Conservation (phyloP, 2,113 vertebrate genomes). For the Pardalotus punctatus region DNA sequence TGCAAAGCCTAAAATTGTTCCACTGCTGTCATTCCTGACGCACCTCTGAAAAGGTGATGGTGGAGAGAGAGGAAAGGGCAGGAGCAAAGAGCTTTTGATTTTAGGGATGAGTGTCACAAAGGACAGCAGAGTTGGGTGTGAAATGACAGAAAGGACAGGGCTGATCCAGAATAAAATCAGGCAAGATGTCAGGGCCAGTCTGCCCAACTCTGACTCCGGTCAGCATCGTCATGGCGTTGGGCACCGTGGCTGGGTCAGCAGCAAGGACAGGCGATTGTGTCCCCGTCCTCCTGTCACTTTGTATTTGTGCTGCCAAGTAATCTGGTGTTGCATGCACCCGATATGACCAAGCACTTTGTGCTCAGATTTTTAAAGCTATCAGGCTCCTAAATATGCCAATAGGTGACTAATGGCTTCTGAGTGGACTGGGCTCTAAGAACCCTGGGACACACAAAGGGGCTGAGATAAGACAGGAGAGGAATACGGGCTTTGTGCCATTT, state of each 20-base stretch:
- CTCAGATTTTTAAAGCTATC: slow-evolving; percentile 26
- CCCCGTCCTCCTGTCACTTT: neutral
- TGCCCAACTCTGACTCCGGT: neutral
- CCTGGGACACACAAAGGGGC: neutral
- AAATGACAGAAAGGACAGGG: neutral
- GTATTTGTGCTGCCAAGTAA: neutral
- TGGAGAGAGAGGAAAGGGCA: neutral
- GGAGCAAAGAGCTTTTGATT: neutral
- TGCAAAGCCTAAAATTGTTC: neutral
- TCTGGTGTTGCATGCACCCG: rapidly evolving
- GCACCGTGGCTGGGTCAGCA: neutral
- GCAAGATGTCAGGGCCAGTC: neutral
- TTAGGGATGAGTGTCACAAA: neutral
- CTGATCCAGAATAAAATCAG: neutral
- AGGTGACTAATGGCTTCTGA: slow-evolving; percentile 56
- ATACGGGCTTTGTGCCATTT: neutral
- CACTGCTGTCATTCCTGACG: neutral
- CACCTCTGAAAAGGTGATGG: neutral
- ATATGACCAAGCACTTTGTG: neutral
- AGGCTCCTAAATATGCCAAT: neutral
- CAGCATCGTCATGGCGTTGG: rapidly evolving
- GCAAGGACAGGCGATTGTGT: neutral
- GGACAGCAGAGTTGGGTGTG: neutral
- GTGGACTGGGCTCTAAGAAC: neutral
- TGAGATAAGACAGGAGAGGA: neutral